These are phyloP conservation scores for Brotula barbata DNA, from an alignment of 2,797 vertebrate genomes.

Conservation along the genomic window DNA sequence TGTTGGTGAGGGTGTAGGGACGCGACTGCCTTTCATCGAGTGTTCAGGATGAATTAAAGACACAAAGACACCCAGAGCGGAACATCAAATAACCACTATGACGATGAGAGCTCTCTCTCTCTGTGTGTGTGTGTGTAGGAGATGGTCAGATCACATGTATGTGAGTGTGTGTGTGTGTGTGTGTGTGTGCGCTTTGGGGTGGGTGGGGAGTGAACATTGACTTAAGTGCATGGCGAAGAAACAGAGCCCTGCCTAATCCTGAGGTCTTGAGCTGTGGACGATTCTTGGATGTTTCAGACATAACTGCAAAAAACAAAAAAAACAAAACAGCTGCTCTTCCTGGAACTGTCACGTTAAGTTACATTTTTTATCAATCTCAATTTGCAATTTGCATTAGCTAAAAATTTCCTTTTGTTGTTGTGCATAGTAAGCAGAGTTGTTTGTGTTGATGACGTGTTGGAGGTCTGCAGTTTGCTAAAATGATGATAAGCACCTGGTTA, in stretches of 20 bases:
- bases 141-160: conserved; percentile 32
- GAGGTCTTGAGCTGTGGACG: conserved; percentile 23
- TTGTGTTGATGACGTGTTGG: too few species aligned
- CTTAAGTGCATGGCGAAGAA: background rate
- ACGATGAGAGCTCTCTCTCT: background rate
- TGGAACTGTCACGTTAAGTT: too few species aligned
- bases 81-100: conserved; percentile 64
- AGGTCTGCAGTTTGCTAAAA: too few species aligned
- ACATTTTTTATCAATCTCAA: too few species aligned
- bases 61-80: conserved; percentile 54
- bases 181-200: background rate
- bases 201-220: conserved; percentile 1
- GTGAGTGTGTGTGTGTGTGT: conserved; percentile 8
- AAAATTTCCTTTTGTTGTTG: too few species aligned
- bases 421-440: too few species aligned
- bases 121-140: conserved; percentile 11
- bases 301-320: conserved; percentile 1
- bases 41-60: conserved; percentile 48
- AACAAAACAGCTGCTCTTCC: background rate
- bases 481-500: too few species aligned
- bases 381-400: too few species aligned
- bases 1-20: background rate
- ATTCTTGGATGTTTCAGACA: background rate
- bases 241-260: background rate
- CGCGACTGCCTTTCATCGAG: conserved; percentile 53